phyloP scores from a whole-genome alignment of 1,140 invertebrate species.

The Macrobrachium nipponense region DNA sequence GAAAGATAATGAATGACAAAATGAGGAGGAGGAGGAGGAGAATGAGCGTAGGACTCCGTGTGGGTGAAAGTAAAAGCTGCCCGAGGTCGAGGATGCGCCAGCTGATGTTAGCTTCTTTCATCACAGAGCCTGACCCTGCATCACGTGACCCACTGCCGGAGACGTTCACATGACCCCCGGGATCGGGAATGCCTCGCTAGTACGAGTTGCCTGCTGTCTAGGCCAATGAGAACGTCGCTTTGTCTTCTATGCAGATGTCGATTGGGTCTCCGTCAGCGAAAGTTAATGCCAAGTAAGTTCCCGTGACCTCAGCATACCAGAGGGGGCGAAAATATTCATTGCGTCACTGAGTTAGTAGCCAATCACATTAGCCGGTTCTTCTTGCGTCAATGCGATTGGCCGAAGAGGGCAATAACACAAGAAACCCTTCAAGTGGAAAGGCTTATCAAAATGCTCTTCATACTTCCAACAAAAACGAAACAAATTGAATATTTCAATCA shows the following conservation, averaged over 20 bases:
- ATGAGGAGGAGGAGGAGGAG: not conserved
- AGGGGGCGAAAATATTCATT: slow-evolving; percentile 2
- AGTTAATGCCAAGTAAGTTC: slow-evolving; percentile 1
- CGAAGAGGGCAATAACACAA: too few species aligned
- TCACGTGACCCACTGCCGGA: slow-evolving; percentile 17
- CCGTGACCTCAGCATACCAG: not conserved
- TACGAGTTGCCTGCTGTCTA: not conserved
- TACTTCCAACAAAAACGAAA: too few species aligned
- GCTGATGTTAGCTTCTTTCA: slow-evolving; percentile 8
- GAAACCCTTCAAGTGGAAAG: too few species aligned
- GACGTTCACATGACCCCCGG: slow-evolving; percentile 17
- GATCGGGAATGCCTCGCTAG: not conserved
- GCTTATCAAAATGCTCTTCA: too few species aligned
- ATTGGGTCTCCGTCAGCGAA: not conserved
- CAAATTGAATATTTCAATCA: too few species aligned
- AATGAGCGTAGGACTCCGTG: not conserved
- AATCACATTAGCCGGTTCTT: too few species aligned
- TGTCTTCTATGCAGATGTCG: not conserved
- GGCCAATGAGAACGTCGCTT: not conserved
- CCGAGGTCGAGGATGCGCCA: slow-evolving; percentile 16
- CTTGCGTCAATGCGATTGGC: too few species aligned
- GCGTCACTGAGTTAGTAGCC: not conserved
- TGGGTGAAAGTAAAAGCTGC: slow-evolving; percentile 15
- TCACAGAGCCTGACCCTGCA: slow-evolving; percentile 9
- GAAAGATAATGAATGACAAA: too few species aligned